A percentile compares a stretch with the other conserved stretches of the same genome.
phyloP scores from a whole-genome alignment of 2,797 vertebrate genomes.

The Propithecus perrieri region DNA sequence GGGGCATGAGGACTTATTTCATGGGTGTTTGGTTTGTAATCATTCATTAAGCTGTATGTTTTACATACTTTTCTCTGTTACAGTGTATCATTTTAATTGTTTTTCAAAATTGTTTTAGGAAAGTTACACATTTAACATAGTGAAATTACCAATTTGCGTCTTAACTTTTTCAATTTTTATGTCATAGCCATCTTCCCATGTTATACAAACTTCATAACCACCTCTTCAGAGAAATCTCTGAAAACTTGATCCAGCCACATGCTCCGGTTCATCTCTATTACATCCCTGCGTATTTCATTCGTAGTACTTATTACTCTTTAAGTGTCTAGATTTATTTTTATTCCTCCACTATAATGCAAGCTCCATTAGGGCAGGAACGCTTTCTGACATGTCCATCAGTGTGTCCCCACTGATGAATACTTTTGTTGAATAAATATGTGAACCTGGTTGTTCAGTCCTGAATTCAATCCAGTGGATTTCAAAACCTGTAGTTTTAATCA shows the following conservation, averaged over 20 bases:
- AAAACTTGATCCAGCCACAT: neutral
- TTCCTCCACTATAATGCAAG: neutral
- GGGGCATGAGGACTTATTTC: neutral
- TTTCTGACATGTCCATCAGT: neutral
- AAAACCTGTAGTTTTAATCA: neutral
- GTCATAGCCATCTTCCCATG: neutral
- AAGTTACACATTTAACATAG: neutral
- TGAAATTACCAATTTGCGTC: neutral
- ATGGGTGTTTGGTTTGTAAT: neutral
- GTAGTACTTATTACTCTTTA: neutral
- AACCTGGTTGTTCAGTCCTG: neutral
- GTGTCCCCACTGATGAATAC: neutral
- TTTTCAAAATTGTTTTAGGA: neutral
- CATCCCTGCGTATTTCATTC: neutral
- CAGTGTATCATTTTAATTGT: neutral
- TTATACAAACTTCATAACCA: neutral
- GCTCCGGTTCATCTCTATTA: neutral
- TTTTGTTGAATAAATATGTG: constrained; percentile 9
- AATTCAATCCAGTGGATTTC: neutral
- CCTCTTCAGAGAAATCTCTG: neutral
- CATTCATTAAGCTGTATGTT: neutral
- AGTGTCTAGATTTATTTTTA: neutral
- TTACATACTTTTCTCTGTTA: neutral
- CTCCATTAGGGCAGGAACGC: neutral
- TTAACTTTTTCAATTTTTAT: neutral